phyloP scores from a whole-genome alignment of 1,140 invertebrate species.

The Carcinoscorpius rotundicauda region DNA sequence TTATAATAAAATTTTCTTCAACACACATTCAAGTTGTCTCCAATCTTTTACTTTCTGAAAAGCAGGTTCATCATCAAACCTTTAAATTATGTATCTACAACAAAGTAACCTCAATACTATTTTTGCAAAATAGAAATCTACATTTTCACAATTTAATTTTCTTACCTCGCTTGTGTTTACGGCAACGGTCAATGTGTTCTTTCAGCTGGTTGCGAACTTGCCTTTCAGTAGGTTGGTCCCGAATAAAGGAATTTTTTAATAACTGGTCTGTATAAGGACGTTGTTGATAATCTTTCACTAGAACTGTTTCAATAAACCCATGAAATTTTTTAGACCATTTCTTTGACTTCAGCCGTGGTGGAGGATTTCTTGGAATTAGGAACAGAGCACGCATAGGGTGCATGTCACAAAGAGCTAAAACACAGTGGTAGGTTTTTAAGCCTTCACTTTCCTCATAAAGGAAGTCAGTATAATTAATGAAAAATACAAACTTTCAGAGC shows the following conservation, averaged over 20 bases:
- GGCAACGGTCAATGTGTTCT: conserved; percentile 91
- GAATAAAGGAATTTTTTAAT: conserved; percentile 92
- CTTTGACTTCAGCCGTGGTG: conserved; percentile 91
- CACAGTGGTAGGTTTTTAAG: conserved; percentile 3
- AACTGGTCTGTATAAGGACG: conserved; percentile 96
- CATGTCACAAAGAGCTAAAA: conserved; percentile 61
- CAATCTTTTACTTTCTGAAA: not conserved
- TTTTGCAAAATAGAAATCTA: not conserved
- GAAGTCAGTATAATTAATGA: too few species aligned
- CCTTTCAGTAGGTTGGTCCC: conserved; percentile 93
- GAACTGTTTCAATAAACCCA: conserved; percentile 71
- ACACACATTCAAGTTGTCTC: too few species aligned
- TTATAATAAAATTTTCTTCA: too few species aligned
- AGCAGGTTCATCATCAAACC: not conserved
- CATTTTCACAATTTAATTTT: not conserved
- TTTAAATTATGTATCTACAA: not conserved
- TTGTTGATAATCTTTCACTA: conserved; percentile 97
- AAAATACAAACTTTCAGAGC: too few species aligned
- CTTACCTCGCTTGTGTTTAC: conserved; percentile 25
- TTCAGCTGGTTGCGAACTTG: conserved; percentile 97
- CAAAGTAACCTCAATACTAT: conserved; percentile 4
- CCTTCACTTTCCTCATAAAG: too few species aligned
- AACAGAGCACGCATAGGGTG: conserved; percentile 99
- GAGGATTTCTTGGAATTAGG: conserved; percentile 93
- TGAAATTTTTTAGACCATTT: conserved; percentile 94